Evolutionary conservation across 2,797 vertebrate species (phyloP).

Genomic region (Poeciliopsis paucimaculata): DNA sequence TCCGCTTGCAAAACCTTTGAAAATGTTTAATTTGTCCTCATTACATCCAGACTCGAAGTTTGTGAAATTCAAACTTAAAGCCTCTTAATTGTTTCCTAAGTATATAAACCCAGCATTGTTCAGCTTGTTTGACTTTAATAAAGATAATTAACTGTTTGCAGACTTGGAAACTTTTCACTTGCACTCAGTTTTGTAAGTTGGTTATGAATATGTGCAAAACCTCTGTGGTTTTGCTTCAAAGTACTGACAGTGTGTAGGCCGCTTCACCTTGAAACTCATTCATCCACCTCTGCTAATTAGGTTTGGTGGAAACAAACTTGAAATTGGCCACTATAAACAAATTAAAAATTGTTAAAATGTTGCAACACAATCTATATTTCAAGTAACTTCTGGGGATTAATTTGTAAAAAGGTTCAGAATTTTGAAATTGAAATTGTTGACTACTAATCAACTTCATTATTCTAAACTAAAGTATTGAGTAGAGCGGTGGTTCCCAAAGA

Average conservation of each 20-base stretch:
- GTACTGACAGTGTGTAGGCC: background rate
- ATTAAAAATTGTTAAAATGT: background rate
- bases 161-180: background rate
- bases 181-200: background rate
- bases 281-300: background rate
- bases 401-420: background rate
- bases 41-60: background rate
- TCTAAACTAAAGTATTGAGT: too few species aligned
- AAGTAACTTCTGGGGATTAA: background rate
- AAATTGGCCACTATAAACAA: background rate
- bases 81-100: background rate
- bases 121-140: background rate
- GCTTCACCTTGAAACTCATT: background rate
- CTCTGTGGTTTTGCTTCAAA: slow-evolving; percentile 11
- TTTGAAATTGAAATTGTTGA: background rate
- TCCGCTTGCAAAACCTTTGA: slow-evolving; percentile 15
- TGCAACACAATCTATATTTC: background rate
- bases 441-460: too few species aligned
- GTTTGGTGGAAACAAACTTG: background rate
- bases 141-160: background rate
- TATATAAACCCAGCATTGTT: background rate
- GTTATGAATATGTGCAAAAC: background rate
- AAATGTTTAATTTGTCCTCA: background rate
- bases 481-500: too few species aligned
- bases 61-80: background rate